Evolutionary conservation across 2,797 vertebrate species (phyloP).

Genomic region (Cetoscarus ocellatus): DNA sequence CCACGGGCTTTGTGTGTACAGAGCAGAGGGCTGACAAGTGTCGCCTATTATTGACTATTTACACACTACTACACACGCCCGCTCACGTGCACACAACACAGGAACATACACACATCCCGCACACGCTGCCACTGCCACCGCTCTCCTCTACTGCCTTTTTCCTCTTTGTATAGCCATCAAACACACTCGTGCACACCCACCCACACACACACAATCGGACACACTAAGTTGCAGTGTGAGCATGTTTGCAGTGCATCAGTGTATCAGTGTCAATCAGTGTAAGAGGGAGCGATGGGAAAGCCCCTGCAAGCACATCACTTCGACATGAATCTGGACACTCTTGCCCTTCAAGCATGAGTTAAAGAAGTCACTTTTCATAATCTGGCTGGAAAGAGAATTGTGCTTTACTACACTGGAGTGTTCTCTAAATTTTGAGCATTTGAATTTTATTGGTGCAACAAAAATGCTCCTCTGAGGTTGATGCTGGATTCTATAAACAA

Average conservation of each 20-base stretch:
- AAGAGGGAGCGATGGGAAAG: slow-evolving; percentile 77
- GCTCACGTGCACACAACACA: slow-evolving; percentile 70
- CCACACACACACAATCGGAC: slow-evolving; percentile 21
- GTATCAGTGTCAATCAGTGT: slow-evolving; percentile 86
- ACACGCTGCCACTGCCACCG: not conserved
- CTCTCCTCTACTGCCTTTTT: slow-evolving; percentile 26
- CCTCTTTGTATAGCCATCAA: slow-evolving; percentile 56
- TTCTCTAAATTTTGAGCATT: too few species aligned
- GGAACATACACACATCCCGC: slow-evolving; percentile 45
- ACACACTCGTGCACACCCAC: slow-evolving; percentile 46
- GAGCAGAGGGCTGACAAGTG: slow-evolving; percentile 86
- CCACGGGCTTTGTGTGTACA: slow-evolving; percentile 83
- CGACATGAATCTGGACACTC: slow-evolving; percentile 83
- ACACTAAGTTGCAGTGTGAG: slow-evolving; percentile 44
- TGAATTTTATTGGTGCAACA: too few species aligned
- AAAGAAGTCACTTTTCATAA: slow-evolving; percentile 1
- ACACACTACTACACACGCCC: slow-evolving; percentile 78
- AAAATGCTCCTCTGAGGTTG: too few species aligned
- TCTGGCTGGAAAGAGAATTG: slow-evolving; percentile 12
- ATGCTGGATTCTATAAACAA: too few species aligned
- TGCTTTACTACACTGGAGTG: too few species aligned
- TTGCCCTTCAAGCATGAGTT: slow-evolving; percentile 61
- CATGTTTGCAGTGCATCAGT: slow-evolving; percentile 72
- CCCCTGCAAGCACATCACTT: slow-evolving; percentile 78
- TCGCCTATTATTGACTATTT: slow-evolving; percentile 88